A percentile compares a stretch with the other conserved stretches of the same genome.
phyloP scores from a whole-genome alignment of 2,888 invertebrate species.

The Ochropleura leucogaster region DNA sequence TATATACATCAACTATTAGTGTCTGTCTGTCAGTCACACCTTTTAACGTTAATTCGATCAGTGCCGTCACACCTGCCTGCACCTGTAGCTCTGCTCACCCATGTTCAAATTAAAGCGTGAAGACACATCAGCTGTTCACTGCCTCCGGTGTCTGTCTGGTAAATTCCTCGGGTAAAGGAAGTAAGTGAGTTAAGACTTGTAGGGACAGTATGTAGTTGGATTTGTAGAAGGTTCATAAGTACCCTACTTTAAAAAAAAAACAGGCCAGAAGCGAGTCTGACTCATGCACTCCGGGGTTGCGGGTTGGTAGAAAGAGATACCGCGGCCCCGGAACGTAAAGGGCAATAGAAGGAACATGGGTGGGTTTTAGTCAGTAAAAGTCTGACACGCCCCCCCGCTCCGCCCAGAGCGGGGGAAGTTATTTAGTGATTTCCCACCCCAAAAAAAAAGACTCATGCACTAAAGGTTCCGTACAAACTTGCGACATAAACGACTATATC shows the following conservation, averaged over 20 bases:
- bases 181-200: conserved; percentile 44
- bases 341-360: no score
- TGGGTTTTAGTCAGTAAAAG: no score
- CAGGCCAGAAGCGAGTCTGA: no score
- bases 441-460: no score
- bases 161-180: conserved; percentile 26
- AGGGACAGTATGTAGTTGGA: neutral
- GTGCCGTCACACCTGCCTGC: conserved; percentile 48
- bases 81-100: conserved; percentile 39
- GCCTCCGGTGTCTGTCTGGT: conserved; percentile 49
- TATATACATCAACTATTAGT: conserved; percentile 7
- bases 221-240: conserved; percentile 4
- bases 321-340: no score
- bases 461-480: no score
- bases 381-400: no score
- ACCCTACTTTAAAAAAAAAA: neutral
- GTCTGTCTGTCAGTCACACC: conserved; percentile 37
- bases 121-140: conserved; percentile 47
- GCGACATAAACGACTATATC: no score
- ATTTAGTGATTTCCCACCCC: no score
- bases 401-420: no score
- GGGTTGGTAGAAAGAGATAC: no score
- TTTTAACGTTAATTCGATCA: conserved; percentile 47
- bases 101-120: conserved; percentile 51
- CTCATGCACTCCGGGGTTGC: no score